phyloP scores from a whole-genome alignment of 2,797 vertebrate genomes.

The Meriones psammophilus region DNA sequence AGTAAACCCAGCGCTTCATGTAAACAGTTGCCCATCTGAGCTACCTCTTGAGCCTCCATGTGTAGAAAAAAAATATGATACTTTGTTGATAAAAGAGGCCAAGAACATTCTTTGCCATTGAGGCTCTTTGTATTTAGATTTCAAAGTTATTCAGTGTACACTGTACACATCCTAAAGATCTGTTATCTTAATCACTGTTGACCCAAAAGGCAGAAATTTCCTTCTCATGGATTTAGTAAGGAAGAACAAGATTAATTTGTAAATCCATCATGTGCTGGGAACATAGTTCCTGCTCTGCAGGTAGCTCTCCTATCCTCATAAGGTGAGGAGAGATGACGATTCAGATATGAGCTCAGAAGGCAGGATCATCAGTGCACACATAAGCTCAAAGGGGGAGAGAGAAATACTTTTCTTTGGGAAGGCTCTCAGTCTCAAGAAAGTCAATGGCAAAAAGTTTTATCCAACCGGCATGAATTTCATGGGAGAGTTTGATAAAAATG shows the following conservation, averaged over 20 bases:
- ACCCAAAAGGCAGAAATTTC: background rate
- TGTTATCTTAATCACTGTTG: background rate
- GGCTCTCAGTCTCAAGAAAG: too few species aligned
- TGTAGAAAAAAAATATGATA: background rate
- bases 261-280: background rate
- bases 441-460: too few species aligned
- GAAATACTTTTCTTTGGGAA: too few species aligned
- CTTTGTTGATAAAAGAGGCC: background rate
- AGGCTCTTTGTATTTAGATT: background rate
- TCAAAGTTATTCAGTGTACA: background rate
- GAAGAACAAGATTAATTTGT: background rate
- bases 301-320: too few species aligned
- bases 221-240: background rate
- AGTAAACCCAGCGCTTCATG: background rate
- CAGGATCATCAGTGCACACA: too few species aligned
- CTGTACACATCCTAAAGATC: background rate
- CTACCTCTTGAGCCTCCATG: background rate
- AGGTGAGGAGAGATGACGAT: too few species aligned
- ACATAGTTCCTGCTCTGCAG: background rate
- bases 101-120: background rate
- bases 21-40: background rate
- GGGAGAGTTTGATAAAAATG: too few species aligned
- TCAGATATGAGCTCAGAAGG: too few species aligned
- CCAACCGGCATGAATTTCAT: too few species aligned
- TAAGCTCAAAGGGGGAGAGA: too few species aligned